Base-by-base conservation (phyloP, 2,888 invertebrate species). In the Volucella inanis region DNA sequence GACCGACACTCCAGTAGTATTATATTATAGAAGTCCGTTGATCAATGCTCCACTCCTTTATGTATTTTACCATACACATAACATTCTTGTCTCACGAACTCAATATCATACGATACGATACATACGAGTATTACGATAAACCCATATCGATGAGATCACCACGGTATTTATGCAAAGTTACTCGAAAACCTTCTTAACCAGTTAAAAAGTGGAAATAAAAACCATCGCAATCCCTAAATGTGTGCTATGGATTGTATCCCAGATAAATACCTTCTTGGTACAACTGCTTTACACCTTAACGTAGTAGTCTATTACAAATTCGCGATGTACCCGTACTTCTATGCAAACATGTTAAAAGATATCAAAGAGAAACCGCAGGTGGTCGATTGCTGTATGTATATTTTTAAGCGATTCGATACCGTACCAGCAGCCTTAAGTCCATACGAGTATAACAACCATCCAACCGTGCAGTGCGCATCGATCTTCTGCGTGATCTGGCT, bases 311-410 rank as follows among this genome's bases (percentile, higher is more conserved):
- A 65, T 39, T 61, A 47, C 72, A 61, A 65, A 79, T 72, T 65
- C 54, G 43, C 79, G 43, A 55, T 70, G 77, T 71, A 31, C 6
- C 31, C 31, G 6, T 31, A 62, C 68, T 49, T 61, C 61, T 65
- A 72, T 65, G 72, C 72, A 74, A 81, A 81, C 76, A 81, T 68
- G 85, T 68, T 85, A n/a, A 47, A 85, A 77, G 31, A 31, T 31
- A 76, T 85, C 85, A 85, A 85, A 85, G 85, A 85, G 85, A 81
- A 85, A 77, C 85, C 85, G 85, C 85, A 85, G 81, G 85, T 85
- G 85, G 85, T 85, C 85, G 81, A 85, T 72, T 39, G 61, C 61
- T 71, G 84, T 77, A 62, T 81, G 57, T 62, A 72, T 31, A 85
- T 85, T 81, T 76, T 43, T 76, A 85, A 72, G 62, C 67, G 70